Base-by-base conservation (phyloP, 2,113 vertebrate genomes). In the Felis catus region DNA sequence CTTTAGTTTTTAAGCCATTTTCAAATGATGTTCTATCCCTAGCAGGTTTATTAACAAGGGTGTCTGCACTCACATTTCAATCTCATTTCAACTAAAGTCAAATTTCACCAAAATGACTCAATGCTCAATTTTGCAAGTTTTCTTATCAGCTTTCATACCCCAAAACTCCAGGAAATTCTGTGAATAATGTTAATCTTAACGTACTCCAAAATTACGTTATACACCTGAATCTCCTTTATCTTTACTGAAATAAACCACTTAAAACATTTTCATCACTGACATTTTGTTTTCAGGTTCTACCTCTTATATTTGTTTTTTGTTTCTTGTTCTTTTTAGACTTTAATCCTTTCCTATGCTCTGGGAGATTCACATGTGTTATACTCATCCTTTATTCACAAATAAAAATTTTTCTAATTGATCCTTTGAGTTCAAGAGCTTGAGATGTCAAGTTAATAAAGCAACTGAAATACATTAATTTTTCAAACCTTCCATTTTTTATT, bases 381-480 rank as follows among this genome's bases (percentile, higher is more conserved):
- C 1, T 74, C 15, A 33, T 39, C 29, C 16, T 71, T 91, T 48
- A 25, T 45, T 15, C 13, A 88, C 15, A 94, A 86, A 74, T 61
- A 76, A 91, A 81, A 63, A 9, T 2, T 11, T 78, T 39, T 80
- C 33, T 61, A 91, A 93, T 48, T 91, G 51, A 84, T 71, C 7
- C 12, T 78, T 87, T 85, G 10, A 25, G 27, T 82, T 84, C 39
- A 48, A 87, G 33, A 97, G 29, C 73, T 96, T 88, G 45, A 95
- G 58, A 66, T 92, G 10, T 70, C 18, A 89, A 93, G 96, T 3
- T 19, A 92, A 80, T 89, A 95, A 93, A 91, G 23, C 48, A 71
- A 89, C 12, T 74, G 25, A 84, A 19, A 65, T 68, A 51, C 2
- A 55, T 81, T 45, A 91, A 63, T 51, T 80, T 93, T 96, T 92